phyloP scores from a whole-genome alignment of 2,888 invertebrate species.

The Cheilosia scutellata region DNA sequence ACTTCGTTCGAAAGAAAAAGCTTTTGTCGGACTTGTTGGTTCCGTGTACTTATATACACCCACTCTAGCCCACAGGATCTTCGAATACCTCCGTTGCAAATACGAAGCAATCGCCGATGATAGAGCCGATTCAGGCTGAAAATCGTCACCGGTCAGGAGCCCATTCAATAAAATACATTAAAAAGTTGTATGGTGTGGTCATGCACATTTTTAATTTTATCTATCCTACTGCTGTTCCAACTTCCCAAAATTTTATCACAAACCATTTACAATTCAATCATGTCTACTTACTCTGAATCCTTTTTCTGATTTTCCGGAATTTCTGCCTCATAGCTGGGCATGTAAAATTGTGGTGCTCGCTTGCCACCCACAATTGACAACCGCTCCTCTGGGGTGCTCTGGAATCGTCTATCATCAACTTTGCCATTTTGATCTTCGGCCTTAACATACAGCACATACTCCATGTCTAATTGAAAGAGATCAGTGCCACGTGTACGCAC shows the following conservation, averaged over 20 bases:
- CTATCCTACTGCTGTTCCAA: not conserved
- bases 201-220: too few species aligned
- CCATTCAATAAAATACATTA: too few species aligned
- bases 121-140: too few species aligned
- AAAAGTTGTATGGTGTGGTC: too few species aligned
- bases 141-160: too few species aligned
- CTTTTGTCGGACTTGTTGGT: too few species aligned
- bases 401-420: constrained; percentile 94
- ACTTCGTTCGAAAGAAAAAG: too few species aligned
- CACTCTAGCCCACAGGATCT: too few species aligned
- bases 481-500: constrained; percentile 96
- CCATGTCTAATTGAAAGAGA: constrained; percentile 97
- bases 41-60: too few species aligned
- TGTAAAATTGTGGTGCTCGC: constrained; percentile 98
- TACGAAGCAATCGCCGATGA: too few species aligned
- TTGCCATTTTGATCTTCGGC: constrained; percentile 97
- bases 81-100: too few species aligned
- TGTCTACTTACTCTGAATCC: constrained; percentile 94
- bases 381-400: constrained; percentile 95
- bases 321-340: constrained; percentile 96
- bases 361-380: constrained; percentile 98
- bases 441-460: constrained; percentile 97
- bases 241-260: not conserved
- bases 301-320: constrained; percentile 98
- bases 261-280: not conserved